Conservation (phyloP, 2,113 vertebrate species). For the Pterocles burchelli region DNA sequence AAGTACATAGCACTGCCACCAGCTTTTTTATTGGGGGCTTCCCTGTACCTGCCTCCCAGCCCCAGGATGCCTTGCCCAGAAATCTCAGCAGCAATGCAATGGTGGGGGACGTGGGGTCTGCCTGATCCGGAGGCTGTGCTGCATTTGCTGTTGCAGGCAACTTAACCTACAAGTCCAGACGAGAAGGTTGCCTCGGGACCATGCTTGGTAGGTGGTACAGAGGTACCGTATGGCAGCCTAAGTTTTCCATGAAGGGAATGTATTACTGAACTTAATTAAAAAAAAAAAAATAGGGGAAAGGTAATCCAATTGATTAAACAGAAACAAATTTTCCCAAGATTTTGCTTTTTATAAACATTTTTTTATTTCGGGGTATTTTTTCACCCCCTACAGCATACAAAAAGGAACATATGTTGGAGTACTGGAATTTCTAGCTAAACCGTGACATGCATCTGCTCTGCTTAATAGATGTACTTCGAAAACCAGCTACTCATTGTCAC, state of each 20-base stretch:
- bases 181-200: background rate
- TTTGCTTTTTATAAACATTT: background rate
- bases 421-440: conserved; percentile 9
- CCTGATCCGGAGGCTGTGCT: background rate
- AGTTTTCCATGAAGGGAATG: background rate
- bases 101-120: background rate
- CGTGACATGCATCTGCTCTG: background rate
- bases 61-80: background rate
- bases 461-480: background rate
- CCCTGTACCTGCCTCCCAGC: background rate
- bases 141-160: background rate
- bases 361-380: background rate
- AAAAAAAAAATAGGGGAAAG: background rate
- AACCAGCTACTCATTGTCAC: background rate
- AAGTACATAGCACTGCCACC: background rate
- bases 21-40: background rate
- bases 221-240: fast-evolving
- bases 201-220: fast-evolving
- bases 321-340: background rate
- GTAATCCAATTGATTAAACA: background rate
- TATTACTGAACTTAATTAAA: background rate
- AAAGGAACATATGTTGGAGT: background rate
- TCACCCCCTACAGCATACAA: background rate
- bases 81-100: fast-evolving
- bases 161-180: background rate